A percentile compares a stretch with the other conserved stretches of the same genome.
phyloP scores from a whole-genome alignment of 2,113 vertebrate genomes.

The Vulpes vulpes region DNA sequence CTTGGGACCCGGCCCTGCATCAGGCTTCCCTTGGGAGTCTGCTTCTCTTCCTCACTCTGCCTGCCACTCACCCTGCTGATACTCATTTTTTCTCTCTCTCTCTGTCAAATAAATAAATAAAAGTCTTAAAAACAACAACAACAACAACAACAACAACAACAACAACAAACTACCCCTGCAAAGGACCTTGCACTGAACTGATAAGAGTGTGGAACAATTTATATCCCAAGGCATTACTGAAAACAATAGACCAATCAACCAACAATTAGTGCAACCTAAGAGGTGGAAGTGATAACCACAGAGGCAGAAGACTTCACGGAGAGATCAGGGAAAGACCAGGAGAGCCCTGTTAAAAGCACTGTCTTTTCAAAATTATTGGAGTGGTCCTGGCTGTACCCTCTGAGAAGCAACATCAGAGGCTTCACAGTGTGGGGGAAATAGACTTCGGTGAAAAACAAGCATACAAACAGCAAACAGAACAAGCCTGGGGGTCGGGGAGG shows the following conservation, averaged over 20 bases:
- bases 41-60: too few species aligned
- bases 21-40: too few species aligned
- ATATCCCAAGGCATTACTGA: not conserved
- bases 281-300: not conserved
- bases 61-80: too few species aligned
- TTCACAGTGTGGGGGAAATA: not conserved
- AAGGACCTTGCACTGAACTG: not conserved
- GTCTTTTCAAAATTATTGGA: not conserved
- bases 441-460: not conserved
- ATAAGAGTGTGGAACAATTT: not conserved
- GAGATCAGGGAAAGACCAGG: not conserved
- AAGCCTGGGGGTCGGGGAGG: not conserved
- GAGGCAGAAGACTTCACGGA: not conserved
- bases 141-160: too few species aligned
- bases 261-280: not conserved
- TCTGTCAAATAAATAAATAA: too few species aligned
- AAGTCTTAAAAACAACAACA: too few species aligned
- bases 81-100: too few species aligned
- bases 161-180: not conserved
- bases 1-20: too few species aligned
- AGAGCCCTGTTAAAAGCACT: not conserved
- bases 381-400: fast-evolving
- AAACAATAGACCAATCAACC: not conserved
- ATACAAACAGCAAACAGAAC: not conserved
- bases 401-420: not conserved